Evolutionary conservation across 2,797 vertebrate species (phyloP).

Genomic region (Botia almorhae): DNA sequence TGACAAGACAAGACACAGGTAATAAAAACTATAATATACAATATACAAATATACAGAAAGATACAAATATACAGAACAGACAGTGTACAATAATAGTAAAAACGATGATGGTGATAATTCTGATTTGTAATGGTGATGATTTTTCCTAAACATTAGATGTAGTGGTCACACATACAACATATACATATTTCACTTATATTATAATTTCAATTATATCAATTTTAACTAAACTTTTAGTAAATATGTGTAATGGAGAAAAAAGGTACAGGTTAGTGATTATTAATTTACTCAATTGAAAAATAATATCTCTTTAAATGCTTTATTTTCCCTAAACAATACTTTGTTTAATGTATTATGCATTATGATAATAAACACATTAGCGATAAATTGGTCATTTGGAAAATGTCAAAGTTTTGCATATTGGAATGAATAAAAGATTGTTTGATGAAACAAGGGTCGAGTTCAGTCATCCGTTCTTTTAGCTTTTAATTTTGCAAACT

Average conservation of each 20-base stretch:
- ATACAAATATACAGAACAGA: too few species aligned
- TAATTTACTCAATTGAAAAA: not conserved
- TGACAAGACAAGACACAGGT: too few species aligned
- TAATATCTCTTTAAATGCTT: conserved; percentile 1
- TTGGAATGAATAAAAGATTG: conserved; percentile 42
- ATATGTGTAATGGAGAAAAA: not conserved
- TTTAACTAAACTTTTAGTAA: not conserved
- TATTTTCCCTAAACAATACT: not conserved
- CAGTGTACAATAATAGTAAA: too few species aligned
- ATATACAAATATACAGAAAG: too few species aligned
- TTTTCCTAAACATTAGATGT: not conserved
- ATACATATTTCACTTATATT: not conserved
- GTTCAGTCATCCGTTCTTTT: conserved; percentile 24
- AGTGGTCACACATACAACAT: too few species aligned
- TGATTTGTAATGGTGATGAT: not conserved
- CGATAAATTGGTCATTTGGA: conserved; percentile 46
- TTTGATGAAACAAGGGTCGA: conserved; percentile 44
- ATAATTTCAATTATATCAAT: not conserved
- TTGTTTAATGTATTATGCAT: conserved; percentile 45
- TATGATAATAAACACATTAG: conserved; percentile 32
- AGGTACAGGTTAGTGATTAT: not conserved
- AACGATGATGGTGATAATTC: not conserved
- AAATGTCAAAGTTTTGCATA: conserved; percentile 40
- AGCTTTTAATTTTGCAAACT: conserved; percentile 60
- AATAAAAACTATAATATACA: too few species aligned